Evolutionary conservation across 2,113 vertebrate genomes (phyloP), one percentile per base, ranked within the genome.

Genomic region (Ophiodon elongatus): DNA sequence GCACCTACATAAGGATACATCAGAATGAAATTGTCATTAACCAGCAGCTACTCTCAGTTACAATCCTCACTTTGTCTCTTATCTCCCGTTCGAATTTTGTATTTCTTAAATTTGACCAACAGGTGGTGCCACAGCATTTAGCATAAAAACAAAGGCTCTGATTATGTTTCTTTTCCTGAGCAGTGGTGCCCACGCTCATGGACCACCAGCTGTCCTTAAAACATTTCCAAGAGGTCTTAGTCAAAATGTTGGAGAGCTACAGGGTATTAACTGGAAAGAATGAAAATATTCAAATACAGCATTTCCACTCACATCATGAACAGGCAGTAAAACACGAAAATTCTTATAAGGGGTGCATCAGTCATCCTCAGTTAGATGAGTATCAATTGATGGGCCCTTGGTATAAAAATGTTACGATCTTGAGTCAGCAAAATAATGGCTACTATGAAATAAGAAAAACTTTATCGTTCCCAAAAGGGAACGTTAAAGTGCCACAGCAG

Each of bases 121-220:
- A 91, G 90, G 79, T 80, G 89, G 86, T 23, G 81, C 64, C 67
- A 85, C 33, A 72, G 80, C 43, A 89, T 63, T 59, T 57, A 21
- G 10, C 57, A 64, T 79, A 50, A 68, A 69, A 72, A 68, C 47
- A 74, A 31, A 33, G n/a, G 2, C 21, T 57, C 54, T 59, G 37
- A 64, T 43, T 66, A 10, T 37, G 15, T 52, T 69, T 52, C 33
- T 64, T 52, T 17, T 81, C 23, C 54, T 43, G 45, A 80, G 11
- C 9, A 47, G 37, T 10, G 21, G n/a, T 14, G 21, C 59, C 37
- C 73, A 83, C 17, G 27, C 33, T 74, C 9, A 10, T 63, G 35
- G n/a, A 85, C 82, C 72, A 65, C 50, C 25, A 29, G 41, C 1
- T 9, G 62, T 25, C 79, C 57, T 25, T 39, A 54, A 56, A 73